Base-by-base conservation (phyloP, 2,797 vertebrate genomes). In the Lagorchestes hirsutus region DNA sequence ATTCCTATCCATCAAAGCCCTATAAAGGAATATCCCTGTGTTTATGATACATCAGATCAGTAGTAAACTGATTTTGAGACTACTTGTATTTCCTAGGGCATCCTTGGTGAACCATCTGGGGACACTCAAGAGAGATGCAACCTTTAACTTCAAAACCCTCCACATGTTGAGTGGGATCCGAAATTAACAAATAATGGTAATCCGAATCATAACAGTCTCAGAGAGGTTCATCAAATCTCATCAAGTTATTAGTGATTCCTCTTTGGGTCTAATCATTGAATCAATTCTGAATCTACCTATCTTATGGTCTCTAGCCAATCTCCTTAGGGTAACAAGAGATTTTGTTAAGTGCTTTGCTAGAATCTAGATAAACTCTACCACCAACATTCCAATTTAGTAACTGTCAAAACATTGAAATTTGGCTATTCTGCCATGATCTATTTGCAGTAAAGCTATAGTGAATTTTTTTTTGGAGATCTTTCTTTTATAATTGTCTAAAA, bases 311-410 rank as follows among this genome's bases (percentile, higher is more conserved):
- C 58, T 34, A 91, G 91, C 50, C 93, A 93, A 90, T 67, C 93
- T 96, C 95, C 92, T 94, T 55, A 90, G 62, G 90, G 96, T 97
- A 95, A 92, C 52, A 91, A 6, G 52, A 96, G 91, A 93, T 29
- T 46, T 90, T 87, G 34, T 94, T 93, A 95, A 55, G 91, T 96
- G 14, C 57, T 52, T 91, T 91, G 55, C 87, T 91, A 29, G 82
- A 74, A 40, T 94, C 52, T 94, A 87, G 55, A 95, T 91, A 95
- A 40, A 14, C 57, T 54, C 0, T 28, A 31, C 90, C 27, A 28
- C 40, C n/a, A 82, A 46, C 18, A 46, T 46, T 82, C 40, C 90
- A 55, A 95, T 90, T 94, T 50, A 90, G 56, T 74, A 94, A 91
- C 12, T 27, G 29, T 52, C 57, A 62, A 96, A 95, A 94, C 93